These are phyloP conservation scores for Sisor rabdophorus DNA, from an alignment of 2,113 vertebrate genomes.

Conservation along the genomic window DNA sequence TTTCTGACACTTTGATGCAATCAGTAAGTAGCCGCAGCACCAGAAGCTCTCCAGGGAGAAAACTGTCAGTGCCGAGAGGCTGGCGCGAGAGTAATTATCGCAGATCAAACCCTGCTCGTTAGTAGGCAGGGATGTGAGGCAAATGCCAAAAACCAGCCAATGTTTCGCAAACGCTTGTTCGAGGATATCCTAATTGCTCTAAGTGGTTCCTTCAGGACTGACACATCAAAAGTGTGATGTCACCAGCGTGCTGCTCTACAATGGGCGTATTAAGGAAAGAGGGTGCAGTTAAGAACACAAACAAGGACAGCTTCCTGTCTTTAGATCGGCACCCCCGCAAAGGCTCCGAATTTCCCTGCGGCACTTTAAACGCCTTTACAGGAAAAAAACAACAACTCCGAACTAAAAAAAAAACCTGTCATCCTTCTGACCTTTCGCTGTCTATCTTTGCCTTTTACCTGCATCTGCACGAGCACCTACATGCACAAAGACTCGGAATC, in stretches of 20 bases:
- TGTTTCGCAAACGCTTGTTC: slow-evolving; percentile 95
- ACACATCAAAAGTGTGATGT: slow-evolving; percentile 93
- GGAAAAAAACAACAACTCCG: not conserved
- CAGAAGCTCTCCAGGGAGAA: slow-evolving; percentile 75
- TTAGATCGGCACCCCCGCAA: slow-evolving; percentile 45
- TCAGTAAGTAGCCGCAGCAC: slow-evolving; percentile 71
- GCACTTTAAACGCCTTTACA: not conserved
- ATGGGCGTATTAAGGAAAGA: slow-evolving; percentile 68
- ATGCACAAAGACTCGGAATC: not conserved
- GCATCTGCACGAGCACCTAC: slow-evolving; percentile 1
- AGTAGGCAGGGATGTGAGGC: slow-evolving; percentile 79
- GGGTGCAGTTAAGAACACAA: slow-evolving; percentile 59
- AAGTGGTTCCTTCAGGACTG: slow-evolving; percentile 91
- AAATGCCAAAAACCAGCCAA: slow-evolving; percentile 86
- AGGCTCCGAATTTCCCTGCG: not conserved
- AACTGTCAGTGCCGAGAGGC: slow-evolving; percentile 82
- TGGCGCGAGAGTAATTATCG: slow-evolving; percentile 87
- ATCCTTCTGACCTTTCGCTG: not conserved
- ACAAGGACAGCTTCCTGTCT: slow-evolving; percentile 62
- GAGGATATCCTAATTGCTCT: slow-evolving; percentile 99
- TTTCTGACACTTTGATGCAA: slow-evolving; percentile 81
- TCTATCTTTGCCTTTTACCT: not conserved
- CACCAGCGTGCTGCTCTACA: slow-evolving; percentile 64
- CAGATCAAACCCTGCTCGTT: slow-evolving; percentile 89
- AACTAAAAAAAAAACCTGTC: slow-evolving; percentile 17